A percentile compares a stretch with the other conserved stretches of the same genome.
Evolutionary conservation across 1,140 invertebrate genomes (phyloP).

Genomic region (Heliconius melpomene): DNA sequence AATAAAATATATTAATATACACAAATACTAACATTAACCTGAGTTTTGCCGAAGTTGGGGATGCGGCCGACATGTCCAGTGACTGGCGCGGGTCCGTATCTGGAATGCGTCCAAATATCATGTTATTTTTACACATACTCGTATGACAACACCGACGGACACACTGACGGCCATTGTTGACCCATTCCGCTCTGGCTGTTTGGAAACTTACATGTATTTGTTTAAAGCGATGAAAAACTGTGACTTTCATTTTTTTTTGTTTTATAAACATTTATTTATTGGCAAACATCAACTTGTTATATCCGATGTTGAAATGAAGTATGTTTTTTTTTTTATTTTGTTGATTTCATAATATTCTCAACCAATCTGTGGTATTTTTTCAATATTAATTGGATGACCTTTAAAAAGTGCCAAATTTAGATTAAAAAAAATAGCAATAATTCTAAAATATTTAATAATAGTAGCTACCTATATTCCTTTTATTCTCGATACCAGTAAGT

Average conservation of each 20-base stretch:
- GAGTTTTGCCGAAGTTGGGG: slow-evolving; percentile 73
- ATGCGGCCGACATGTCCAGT: slow-evolving; percentile 73
- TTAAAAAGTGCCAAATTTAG: too few species aligned
- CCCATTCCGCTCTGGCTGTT: slow-evolving; percentile 46
- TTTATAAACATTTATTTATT: slow-evolving; percentile 17
- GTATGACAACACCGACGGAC: slow-evolving; percentile 50
- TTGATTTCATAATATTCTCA: neutral
- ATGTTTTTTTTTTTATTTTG: neutral
- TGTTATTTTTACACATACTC: slow-evolving; percentile 65
- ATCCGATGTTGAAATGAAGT: neutral
- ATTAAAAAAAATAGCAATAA: too few species aligned
- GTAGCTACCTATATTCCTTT: too few species aligned
- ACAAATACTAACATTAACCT: slow-evolving; percentile 66
- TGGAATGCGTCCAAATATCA: slow-evolving; percentile 69
- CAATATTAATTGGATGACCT: too few species aligned
- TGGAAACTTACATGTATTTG: slow-evolving; percentile 18
- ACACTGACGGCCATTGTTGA: slow-evolving; percentile 50
- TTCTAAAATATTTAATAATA: too few species aligned
- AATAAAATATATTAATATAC: slow-evolving; percentile 14
- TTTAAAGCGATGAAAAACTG: slow-evolving; percentile 25
- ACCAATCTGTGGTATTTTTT: too few species aligned
- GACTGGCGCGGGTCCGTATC: slow-evolving; percentile 63
- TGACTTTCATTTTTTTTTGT: slow-evolving; percentile 15
- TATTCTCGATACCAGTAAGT: neutral
- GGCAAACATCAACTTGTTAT: neutral